Evolutionary conservation across 1,140 invertebrate genomes (phyloP).

Genomic region (Drosophila elegans): DNA sequence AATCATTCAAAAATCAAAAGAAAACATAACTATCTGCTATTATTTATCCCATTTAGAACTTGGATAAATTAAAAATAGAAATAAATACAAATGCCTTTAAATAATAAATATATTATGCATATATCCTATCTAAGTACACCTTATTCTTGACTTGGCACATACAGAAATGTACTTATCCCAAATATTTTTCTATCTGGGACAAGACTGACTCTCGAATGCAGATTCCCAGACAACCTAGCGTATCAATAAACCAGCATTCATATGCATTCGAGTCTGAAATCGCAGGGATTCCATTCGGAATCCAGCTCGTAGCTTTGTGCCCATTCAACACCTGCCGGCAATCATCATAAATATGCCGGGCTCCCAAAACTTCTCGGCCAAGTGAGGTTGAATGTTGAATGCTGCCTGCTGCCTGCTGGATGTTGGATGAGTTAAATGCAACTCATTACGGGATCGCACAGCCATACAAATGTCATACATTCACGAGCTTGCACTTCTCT

Average conservation of each 20-base stretch:
- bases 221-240: neutral
- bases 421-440: slow-evolving; percentile 61
- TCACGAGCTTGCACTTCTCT: slow-evolving; percentile 32
- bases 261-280: slow-evolving; percentile 28
- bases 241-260: slow-evolving; percentile 41
- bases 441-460: slow-evolving; percentile 68
- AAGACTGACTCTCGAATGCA: neutral
- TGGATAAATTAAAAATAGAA: no score
- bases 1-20: no score
- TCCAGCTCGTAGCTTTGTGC: slow-evolving; percentile 2
- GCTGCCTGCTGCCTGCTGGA: no score
- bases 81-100: no score
- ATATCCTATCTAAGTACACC: no score
- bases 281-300: neutral
- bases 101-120: no score
- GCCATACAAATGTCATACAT: slow-evolving; percentile 35
- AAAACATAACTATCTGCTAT: no score
- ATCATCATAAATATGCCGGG: slow-evolving; percentile 37
- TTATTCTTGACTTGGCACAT: neutral
- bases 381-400: slow-evolving; percentile 1
- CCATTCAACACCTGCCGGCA: slow-evolving; percentile 51
- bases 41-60: no score
- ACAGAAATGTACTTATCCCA: neutral
- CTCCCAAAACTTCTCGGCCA: slow-evolving; percentile 43
- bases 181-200: neutral